Conservation (phyloP, 2,888 invertebrate species). For the Heliconius ismenius region DNA sequence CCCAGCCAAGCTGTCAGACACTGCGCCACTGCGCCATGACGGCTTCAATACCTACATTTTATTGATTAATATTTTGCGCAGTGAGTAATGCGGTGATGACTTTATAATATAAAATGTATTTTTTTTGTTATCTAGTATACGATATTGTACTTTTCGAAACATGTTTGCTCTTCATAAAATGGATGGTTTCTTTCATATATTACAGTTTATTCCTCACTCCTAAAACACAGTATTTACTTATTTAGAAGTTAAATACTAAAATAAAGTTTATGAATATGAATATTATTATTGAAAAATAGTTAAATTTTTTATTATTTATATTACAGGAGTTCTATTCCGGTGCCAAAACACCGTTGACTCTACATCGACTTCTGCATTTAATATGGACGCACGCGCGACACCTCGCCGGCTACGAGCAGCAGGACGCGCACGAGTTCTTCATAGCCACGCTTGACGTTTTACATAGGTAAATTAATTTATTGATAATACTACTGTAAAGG, state of each 20-base stretch:
- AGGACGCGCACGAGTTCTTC: constrained; percentile 99
- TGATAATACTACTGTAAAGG: too few relatives aligned
- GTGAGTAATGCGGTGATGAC: background rate
- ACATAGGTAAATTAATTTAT: constrained; percentile 82
- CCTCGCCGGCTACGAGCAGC: constrained; percentile 97
- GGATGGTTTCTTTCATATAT: too few relatives aligned
- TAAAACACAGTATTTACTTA: too few relatives aligned
- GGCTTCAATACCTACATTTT: constrained; percentile 22
- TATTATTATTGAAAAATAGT: background rate
- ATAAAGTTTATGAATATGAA: background rate
- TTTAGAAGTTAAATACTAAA: too few relatives aligned
- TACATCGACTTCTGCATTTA: constrained; percentile 93
- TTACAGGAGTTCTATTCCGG: constrained; percentile 94
- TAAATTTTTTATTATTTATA: background rate
- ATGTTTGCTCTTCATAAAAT: background rate
- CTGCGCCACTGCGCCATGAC: background rate
- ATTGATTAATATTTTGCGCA: constrained; percentile 28
- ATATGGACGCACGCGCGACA: constrained; percentile 98
- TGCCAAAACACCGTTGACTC: constrained; percentile 91
- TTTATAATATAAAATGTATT: background rate
- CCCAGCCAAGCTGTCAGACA: background rate
- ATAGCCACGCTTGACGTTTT: constrained; percentile 96
- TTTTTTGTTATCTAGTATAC: background rate
- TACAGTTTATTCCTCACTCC: too few relatives aligned
- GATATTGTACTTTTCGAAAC: background rate